Conservation (phyloP, 2,113 vertebrate genomes). For the Phainopepla nitens region DNA sequence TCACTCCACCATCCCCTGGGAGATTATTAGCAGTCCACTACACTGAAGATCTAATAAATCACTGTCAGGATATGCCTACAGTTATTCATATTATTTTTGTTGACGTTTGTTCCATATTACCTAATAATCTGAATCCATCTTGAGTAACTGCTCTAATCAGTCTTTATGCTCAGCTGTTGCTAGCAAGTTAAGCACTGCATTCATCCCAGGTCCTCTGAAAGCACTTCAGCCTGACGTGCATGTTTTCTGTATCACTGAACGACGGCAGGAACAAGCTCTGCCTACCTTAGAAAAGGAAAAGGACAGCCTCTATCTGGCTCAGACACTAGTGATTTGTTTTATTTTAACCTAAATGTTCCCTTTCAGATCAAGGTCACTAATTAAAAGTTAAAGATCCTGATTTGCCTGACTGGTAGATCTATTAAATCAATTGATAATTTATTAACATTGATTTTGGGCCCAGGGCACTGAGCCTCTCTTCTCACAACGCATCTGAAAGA, state of each 20-base stretch:
- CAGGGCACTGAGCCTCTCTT: not conserved
- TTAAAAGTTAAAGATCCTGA: not conserved
- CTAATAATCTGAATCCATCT: not conserved
- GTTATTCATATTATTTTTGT: not conserved
- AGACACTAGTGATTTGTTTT: not conserved
- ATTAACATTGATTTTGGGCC: not conserved
- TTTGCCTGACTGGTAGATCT: not conserved
- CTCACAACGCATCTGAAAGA: not conserved
- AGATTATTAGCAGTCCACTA: not conserved
- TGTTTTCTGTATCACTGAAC: fast-evolving
- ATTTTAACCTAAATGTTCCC: not conserved
- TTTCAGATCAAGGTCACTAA: not conserved
- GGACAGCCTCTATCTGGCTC: not conserved
- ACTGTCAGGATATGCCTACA: not conserved
- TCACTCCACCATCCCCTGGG: not conserved
- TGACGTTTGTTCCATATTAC: not conserved
- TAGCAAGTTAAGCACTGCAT: not conserved
- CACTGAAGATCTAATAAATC: not conserved
- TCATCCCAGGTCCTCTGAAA: not conserved
- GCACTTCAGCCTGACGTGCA: not conserved
- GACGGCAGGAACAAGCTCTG: not conserved
- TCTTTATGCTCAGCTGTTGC: not conserved
- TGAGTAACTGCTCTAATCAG: not conserved
- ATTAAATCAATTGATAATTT: not conserved
- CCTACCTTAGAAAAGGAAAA: not conserved